Evolutionary conservation across 2,888 invertebrate species (phyloP), one percentile per base, ranked within the genome.

Genomic region (Sussaba pulchella): DNA sequence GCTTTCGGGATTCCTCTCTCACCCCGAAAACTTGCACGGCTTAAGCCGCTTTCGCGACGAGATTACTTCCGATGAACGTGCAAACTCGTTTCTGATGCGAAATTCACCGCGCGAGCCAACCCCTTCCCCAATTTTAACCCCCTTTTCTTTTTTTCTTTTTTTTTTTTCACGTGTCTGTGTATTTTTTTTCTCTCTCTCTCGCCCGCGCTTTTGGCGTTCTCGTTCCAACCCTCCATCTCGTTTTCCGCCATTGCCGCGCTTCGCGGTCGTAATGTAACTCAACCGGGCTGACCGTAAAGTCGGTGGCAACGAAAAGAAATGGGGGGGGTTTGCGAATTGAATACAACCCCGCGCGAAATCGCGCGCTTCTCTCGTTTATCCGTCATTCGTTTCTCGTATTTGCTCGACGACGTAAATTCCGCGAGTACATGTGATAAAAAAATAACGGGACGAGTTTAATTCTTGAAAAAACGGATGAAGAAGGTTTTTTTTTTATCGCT

Each of bases 41-140:
- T 81, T 81, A 81, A 77, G 77, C 81, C 47, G 77, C 74, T 81
- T 77, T 73, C 81, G 70, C 64, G 77, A 70, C 70, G 59, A 77
- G 69, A 77, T 81, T 77, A 81, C 76, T 77, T 77, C 66, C 74
- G 64, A 72, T 57, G 70, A 73, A 57, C 77, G 64, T 73, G 70
- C 61, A 43, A 81, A 73, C 43, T 69, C 57, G 14, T 67, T 64
- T 64, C 64, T 64, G 47, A 64, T 64, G 45, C 64, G 64, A 64
- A 47, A 64, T 64, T 31, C 64, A 31, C 31, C 36, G 39, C 19
- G 10, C 19, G 19, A 59, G 12, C 36, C 17, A 17, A 12, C 19
- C 39, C 39, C 36, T 4, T n/a, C n/a, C n/a, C n/a, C 59, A 19
- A 10, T 36, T 2, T 10, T n/a, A 3, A 10, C 12, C 12, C 43